Percentiles rank a stretch among this genome's conserved stretches.
Conservation (phyloP, 1,140 invertebrate species). For the Scaptodrosophila lebanonensis region DNA sequence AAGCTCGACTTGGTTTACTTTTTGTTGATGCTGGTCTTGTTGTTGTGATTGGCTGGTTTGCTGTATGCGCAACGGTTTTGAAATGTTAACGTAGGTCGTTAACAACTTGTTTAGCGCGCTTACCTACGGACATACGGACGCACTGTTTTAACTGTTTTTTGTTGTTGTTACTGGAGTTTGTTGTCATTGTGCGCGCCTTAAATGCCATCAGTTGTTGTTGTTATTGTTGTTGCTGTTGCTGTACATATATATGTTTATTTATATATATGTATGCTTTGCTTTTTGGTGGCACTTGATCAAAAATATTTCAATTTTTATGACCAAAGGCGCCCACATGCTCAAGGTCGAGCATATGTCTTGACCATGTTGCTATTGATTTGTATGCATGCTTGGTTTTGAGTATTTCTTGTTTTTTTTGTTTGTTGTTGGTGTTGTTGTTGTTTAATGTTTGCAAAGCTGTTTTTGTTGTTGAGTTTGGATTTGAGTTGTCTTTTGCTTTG, state of each 20-base stretch:
- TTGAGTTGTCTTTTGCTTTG: not conserved
- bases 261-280: no score
- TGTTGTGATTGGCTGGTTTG: slow-evolving; percentile 3
- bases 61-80: slow-evolving; percentile 31
- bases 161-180: slow-evolving; percentile 7
- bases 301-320: no score
- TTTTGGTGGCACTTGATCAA: no score
- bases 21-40: no score
- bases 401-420: slow-evolving; percentile 5
- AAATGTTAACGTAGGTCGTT: slow-evolving; percentile 62
- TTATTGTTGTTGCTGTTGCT: no score
- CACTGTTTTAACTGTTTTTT: slow-evolving; percentile 22
- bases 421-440: no score
- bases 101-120: slow-evolving; percentile 44
- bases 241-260: no score
- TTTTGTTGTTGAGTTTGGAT: not conserved
- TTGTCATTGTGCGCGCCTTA: not conserved
- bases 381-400: not conserved
- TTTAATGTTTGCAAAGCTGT: no score
- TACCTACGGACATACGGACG: slow-evolving; percentile 25
- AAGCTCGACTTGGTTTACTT: no score
- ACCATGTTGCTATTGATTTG: no score
- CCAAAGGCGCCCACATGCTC: no score
- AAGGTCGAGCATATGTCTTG: no score
- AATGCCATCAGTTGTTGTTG: not conserved